phyloP scores from a whole-genome alignment of 35 echinoderm and acorn worm species.

The Anneissia japonica region DNA sequence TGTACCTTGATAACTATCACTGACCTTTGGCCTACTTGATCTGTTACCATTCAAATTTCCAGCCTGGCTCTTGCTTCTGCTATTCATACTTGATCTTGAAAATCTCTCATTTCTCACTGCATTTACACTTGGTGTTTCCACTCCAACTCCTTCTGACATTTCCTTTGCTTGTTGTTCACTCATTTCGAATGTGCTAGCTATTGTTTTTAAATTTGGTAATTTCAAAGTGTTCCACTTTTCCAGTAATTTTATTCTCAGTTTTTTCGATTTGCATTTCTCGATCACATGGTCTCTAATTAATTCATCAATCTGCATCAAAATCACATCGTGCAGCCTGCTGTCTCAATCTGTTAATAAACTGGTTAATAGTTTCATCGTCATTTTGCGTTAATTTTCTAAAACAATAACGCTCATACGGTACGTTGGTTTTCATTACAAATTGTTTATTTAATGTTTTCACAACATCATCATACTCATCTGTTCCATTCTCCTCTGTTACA shows the following conservation, averaged over 20 bases:
- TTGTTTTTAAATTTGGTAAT: constrained; percentile 30
- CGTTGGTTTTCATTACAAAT: constrained; percentile 45
- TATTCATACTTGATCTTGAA: too few species aligned
- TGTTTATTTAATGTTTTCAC: constrained; percentile 30
- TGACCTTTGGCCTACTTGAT: too few species aligned
- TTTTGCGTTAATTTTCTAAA: constrained; percentile 36
- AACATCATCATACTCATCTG: constrained; percentile 18
- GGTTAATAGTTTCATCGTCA: constrained; percentile 26
- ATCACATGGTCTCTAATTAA: constrained; percentile 33
- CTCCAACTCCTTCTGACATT: not conserved
- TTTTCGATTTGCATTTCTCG: constrained; percentile 51
- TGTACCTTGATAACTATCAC: too few species aligned
- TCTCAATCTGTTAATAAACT: constrained; percentile 41
- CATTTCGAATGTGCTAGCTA: constrained; percentile 29
- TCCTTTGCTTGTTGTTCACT: constrained; percentile 31
- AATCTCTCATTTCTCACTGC: not conserved
- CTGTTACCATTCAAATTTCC: too few species aligned
- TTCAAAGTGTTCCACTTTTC: constrained; percentile 38
- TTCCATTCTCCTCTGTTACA: not conserved
- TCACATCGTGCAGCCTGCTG: constrained; percentile 8
- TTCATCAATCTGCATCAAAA: constrained; percentile 34
- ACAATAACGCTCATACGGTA: constrained; percentile 43
- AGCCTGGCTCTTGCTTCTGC: too few species aligned
- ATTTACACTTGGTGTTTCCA: not conserved
- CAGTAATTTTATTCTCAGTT: constrained; percentile 22